phyloP scores from a whole-genome alignment of 2,113 vertebrate species.

The Oncorhynchus mykiss region DNA sequence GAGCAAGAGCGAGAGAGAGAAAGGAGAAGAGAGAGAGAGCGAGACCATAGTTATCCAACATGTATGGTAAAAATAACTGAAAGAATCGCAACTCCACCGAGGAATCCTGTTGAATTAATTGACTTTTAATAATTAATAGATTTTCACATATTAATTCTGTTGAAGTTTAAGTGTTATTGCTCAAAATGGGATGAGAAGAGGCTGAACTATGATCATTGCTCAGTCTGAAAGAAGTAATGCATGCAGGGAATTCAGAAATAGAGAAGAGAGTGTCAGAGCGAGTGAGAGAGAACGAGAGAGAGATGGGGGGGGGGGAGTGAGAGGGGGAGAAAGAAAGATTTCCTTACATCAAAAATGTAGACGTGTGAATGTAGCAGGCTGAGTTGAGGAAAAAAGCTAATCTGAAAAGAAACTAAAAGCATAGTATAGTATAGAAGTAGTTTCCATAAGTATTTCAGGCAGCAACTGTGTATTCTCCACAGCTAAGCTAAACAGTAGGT shows the following conservation, averaged over 20 bases:
- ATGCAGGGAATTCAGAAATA: not conserved
- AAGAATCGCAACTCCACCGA: slow-evolving; percentile 23
- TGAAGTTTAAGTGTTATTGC: too few species aligned
- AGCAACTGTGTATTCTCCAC: not conserved
- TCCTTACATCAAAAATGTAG: not conserved
- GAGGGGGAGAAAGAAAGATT: not conserved
- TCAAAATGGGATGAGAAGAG: too few species aligned
- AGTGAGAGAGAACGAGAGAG: too few species aligned
- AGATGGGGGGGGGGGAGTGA: not conserved
- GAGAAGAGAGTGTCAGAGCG: not conserved
- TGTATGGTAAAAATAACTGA: slow-evolving; percentile 34
- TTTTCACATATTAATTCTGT: not conserved
- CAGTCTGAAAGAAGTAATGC: too few species aligned
- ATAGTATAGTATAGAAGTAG: too few species aligned
- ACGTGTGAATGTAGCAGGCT: not conserved
- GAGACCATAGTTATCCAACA: not conserved
- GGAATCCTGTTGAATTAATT: slow-evolving; percentile 52
- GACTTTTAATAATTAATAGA: slow-evolving; percentile 63
- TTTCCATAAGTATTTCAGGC: not conserved
- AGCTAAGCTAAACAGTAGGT: not conserved
- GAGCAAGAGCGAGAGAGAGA: not conserved
- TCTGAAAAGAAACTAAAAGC: not conserved
- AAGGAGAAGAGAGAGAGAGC: not conserved
- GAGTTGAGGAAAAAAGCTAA: not conserved
- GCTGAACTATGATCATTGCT: too few species aligned